Percentiles rank a stretch among this genome's conserved stretches.
phyloP scores from a whole-genome alignment of 2,888 invertebrate species.

The Drosophila buzzatii region DNA sequence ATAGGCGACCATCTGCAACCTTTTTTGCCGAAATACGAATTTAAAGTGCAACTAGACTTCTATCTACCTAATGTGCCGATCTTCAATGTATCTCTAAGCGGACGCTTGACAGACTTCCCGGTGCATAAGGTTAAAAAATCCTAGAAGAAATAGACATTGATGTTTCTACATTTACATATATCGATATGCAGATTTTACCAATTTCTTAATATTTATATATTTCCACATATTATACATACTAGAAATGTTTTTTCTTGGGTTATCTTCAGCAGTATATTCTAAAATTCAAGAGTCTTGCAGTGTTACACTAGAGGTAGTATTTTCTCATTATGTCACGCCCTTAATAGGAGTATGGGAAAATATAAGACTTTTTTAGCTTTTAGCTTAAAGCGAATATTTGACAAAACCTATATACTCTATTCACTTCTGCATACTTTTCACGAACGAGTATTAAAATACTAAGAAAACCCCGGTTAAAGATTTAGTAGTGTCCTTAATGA shows the following conservation, averaged over 20 bases:
- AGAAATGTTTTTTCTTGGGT: no score
- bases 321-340: no score
- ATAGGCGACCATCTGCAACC: conserved; percentile 48
- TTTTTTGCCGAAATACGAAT: conserved; percentile 43
- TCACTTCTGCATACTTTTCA: not conserved
- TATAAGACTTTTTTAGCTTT: no score
- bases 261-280: no score
- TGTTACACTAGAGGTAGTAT: no score
- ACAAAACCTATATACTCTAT: not conserved
- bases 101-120: not conserved
- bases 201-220: not conserved
- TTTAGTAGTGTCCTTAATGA: not conserved
- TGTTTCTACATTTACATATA: no score
- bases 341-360: no score
- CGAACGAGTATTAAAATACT: not conserved
- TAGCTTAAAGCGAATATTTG: no score
- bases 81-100: conserved; percentile 23
- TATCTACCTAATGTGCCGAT: conserved; percentile 6
- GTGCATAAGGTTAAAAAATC: not conserved
- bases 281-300: no score
- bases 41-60: conserved; percentile 28
- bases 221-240: no score
- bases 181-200: not conserved
- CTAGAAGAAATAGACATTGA: not conserved
- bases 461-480: not conserved